Evolutionary conservation across 2,888 invertebrate species (phyloP).

Genomic region (Uropetala carovei): DNA sequence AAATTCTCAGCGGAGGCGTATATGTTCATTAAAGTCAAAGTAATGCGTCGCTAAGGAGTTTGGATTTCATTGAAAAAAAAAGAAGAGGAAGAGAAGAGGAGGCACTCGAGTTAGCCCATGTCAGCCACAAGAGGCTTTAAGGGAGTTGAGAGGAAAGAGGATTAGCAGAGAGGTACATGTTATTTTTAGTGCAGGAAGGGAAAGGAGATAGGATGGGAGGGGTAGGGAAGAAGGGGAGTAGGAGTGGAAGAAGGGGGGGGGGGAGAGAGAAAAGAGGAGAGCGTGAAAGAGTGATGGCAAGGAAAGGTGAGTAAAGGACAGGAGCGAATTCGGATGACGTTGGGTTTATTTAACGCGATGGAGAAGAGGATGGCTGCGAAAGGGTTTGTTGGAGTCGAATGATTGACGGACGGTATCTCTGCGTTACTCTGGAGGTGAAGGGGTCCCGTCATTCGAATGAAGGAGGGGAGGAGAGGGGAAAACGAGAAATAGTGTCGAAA

Average conservation of each 20-base stretch:
- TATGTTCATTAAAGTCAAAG: too few species aligned
- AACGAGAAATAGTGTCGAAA: not conserved
- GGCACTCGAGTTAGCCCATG: not conserved
- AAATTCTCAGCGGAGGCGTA: too few species aligned
- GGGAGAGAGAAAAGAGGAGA: not conserved
- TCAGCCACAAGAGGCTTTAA: not conserved
- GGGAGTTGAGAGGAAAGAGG: too few species aligned
- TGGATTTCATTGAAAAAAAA: not conserved
- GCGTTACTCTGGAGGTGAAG: too few species aligned
- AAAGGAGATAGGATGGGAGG: not conserved
- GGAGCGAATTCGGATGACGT: not conserved
- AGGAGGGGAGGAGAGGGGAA: conserved; percentile 2
- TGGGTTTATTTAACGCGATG: too few species aligned
- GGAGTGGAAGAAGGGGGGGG: not conserved
- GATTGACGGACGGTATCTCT: not conserved
- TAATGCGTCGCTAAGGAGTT: not conserved
- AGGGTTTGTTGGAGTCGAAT: not conserved
- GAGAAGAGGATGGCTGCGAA: too few species aligned
- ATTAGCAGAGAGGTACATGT: too few species aligned
- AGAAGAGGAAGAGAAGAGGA: not conserved
- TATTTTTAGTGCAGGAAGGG: too few species aligned
- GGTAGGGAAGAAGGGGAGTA: not conserved
- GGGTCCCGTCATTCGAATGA: too few species aligned
- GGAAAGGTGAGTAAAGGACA: not conserved
- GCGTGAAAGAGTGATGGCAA: not conserved